Conservation (phyloP, 2,797 vertebrate genomes). For the Tachyglossus aculeatus region DNA sequence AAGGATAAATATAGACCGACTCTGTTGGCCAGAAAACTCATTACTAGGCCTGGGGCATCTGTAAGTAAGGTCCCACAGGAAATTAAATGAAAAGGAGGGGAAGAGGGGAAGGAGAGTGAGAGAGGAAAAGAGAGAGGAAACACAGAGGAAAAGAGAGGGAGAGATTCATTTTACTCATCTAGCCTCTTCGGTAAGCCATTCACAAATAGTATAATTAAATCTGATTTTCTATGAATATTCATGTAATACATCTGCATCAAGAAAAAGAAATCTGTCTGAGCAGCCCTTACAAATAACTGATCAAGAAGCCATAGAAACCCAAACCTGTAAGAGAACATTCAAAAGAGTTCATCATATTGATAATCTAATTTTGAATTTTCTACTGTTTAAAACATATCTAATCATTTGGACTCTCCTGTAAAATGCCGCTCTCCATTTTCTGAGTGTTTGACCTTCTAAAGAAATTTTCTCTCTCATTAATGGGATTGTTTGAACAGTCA, state of each 20-base stretch:
- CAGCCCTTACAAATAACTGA: neutral
- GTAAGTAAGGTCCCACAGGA: neutral
- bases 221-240: conserved; percentile 25
- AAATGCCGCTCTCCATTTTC: too few relatives aligned
- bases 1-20: neutral
- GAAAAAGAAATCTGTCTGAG: neutral
- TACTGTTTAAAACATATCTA: too few relatives aligned
- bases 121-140: too few relatives aligned
- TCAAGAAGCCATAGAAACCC: neutral
- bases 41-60: neutral
- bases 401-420: too few relatives aligned
- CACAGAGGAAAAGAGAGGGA: too few relatives aligned
- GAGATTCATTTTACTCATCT: neutral
- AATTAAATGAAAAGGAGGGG: neutral
- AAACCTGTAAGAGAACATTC: neutral
- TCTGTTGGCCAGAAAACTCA: neutral
- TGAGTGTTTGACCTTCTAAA: too few relatives aligned
- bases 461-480: too few relatives aligned
- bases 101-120: too few relatives aligned
- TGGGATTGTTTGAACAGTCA: too few relatives aligned
- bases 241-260: neutral
- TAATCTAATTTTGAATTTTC: neutral
- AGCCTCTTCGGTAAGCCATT: neutral
- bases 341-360: neutral
- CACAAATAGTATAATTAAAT: conserved; percentile 12